Percentiles rank a stretch among this genome's conserved stretches.
Evolutionary conservation across 2,797 vertebrate genomes (phyloP).

Genomic region (Cossypha polioptera): DNA sequence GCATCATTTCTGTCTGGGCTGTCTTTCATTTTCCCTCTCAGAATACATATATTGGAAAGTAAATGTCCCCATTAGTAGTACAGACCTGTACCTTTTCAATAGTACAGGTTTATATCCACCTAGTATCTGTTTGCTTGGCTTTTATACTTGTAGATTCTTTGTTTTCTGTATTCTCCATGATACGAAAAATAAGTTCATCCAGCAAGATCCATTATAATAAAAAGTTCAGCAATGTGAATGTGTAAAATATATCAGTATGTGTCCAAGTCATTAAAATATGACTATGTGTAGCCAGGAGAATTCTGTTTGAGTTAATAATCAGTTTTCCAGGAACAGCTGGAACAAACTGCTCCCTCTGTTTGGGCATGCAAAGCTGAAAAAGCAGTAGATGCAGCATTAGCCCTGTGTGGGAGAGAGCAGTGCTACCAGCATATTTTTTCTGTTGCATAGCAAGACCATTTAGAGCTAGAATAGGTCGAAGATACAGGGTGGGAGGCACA

Average conservation of each 20-base stretch:
- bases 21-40: background rate
- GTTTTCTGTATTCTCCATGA: background rate
- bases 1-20: background rate
- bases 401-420: background rate
- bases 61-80: background rate
- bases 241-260: background rate
- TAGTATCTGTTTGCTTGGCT: background rate
- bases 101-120: background rate
- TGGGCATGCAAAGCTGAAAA: background rate
- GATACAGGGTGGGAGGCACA: background rate
- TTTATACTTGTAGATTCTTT: background rate
- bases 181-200: background rate
- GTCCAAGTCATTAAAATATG: background rate
- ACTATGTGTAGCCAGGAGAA: background rate
- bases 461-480: background rate
- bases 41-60: background rate
- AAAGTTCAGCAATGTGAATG: background rate
- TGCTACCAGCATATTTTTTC: background rate
- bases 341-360: background rate
- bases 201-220: background rate
- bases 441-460: background rate
- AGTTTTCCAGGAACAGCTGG: background rate
- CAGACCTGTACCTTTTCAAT: background rate
- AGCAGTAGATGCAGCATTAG: background rate
- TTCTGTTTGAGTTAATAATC: background rate